Conservation (phyloP, 1,140 invertebrate genomes). For the Bilobella aurantiaca region DNA sequence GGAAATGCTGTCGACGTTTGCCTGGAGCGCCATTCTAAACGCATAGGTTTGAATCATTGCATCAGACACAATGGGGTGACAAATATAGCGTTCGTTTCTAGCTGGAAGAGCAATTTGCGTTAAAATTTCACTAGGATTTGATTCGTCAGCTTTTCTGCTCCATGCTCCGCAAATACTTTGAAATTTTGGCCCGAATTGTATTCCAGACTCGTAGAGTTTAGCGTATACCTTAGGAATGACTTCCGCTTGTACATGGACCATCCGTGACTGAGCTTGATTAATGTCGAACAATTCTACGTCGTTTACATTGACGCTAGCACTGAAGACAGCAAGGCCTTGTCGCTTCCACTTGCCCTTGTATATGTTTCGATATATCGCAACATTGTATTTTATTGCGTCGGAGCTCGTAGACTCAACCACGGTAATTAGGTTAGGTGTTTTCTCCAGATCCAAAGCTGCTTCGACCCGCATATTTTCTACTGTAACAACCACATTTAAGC, state of each 20-base stretch:
- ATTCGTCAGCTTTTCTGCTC: not conserved
- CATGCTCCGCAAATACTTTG: constrained; percentile 9
- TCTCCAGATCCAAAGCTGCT: not conserved
- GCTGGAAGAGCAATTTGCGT: constrained; percentile 2
- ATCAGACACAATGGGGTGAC: constrained; percentile 7
- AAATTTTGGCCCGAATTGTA: constrained; percentile 1
- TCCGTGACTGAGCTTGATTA: not conserved
- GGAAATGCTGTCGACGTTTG: not conserved
- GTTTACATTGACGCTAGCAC: not conserved
- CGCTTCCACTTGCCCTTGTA: not conserved
- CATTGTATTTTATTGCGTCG: not conserved
- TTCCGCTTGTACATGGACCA: not conserved
- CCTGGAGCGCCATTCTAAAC: not conserved
- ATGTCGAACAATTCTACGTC: not conserved
- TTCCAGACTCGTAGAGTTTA: not conserved
- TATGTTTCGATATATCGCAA: not conserved
- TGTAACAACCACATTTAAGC: not conserved
- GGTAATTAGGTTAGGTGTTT: not conserved
- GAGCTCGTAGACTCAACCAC: not conserved
- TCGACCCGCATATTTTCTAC: constrained; percentile 1
- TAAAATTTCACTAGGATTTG: not conserved
- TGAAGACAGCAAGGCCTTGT: not conserved
- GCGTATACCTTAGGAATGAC: not conserved
- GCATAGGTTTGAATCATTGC: constrained; percentile 9
- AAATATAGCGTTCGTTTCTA: not conserved